Evolutionary conservation across 1,140 invertebrate species (phyloP).

Genomic region (Geopemphigus sp.): DNA sequence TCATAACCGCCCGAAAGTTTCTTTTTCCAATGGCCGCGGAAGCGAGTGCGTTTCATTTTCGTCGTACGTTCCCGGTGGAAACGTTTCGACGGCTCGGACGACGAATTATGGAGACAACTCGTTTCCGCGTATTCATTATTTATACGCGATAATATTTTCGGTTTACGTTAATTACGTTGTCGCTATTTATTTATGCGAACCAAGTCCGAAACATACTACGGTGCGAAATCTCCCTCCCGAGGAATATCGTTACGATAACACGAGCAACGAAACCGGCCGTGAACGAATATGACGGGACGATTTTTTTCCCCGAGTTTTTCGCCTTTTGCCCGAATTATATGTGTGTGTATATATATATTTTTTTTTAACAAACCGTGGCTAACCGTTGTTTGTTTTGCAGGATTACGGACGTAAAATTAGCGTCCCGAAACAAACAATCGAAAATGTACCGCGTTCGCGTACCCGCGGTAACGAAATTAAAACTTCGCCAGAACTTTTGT

Average conservation of each 20-base stretch:
- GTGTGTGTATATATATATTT: conserved; percentile 29
- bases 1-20: not conserved
- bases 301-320: not conserved
- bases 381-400: conserved; percentile 31
- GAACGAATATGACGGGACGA: not conserved
- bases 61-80: too few species aligned
- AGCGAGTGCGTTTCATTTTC: not conserved
- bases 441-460: conserved; percentile 34
- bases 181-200: not conserved
- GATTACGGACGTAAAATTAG: conserved; percentile 20
- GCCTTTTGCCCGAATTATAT: too few species aligned
- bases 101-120: too few species aligned
- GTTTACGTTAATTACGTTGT: too few species aligned
- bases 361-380: conserved; percentile 42
- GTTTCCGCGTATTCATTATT: not conserved
- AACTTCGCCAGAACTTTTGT: conserved; percentile 25
- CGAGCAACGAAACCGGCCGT: not conserved
- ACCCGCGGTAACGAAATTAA: not conserved
- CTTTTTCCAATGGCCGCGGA: not conserved
- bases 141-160: not conserved
- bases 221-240: not conserved
- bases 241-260: not conserved
- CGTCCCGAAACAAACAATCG: conserved; percentile 35
- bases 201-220: not conserved
- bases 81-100: too few species aligned